Evolutionary conservation across 1,140 invertebrate species (phyloP).

Genomic region (Battus philenor): DNA sequence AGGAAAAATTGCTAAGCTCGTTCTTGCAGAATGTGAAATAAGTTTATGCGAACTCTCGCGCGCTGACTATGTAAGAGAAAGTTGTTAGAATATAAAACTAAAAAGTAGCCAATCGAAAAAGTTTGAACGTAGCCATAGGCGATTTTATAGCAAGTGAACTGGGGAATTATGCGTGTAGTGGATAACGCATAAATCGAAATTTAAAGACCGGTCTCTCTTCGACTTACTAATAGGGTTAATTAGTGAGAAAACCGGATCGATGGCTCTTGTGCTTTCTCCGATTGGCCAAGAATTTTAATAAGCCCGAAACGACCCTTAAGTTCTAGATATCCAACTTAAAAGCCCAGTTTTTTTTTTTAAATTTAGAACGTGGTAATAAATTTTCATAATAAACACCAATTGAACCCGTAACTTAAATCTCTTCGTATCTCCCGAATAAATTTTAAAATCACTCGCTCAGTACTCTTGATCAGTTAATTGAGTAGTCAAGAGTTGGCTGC

Average conservation of each 20-base stretch:
- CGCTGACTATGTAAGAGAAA: slow-evolving; percentile 1
- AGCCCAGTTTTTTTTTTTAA: too few relatives aligned
- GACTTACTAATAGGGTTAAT: slow-evolving; percentile 14
- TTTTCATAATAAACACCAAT: too few relatives aligned
- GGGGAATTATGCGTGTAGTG: neutral
- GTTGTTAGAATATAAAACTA: slow-evolving; percentile 3
- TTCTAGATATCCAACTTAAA: too few relatives aligned
- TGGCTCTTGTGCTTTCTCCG: slow-evolving; percentile 4
- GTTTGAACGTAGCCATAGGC: neutral
- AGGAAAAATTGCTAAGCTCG: too few relatives aligned
- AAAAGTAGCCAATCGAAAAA: neutral
- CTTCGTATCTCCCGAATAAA: too few relatives aligned
- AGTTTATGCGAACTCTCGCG: too few relatives aligned
- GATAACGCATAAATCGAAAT: slow-evolving; percentile 7
- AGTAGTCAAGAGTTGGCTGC: too few relatives aligned
- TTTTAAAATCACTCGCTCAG: too few relatives aligned
- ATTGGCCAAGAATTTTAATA: slow-evolving; percentile 13
- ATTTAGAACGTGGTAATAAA: too few relatives aligned
- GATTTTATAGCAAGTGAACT: slow-evolving; percentile 1
- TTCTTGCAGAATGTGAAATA: too few relatives aligned
- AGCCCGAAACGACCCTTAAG: slow-evolving; percentile 6
- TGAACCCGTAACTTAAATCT: too few relatives aligned
- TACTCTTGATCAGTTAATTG: too few relatives aligned
- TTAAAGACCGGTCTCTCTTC: slow-evolving; percentile 9
- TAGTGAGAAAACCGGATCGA: neutral